Base-by-base conservation (phyloP, 2,888 invertebrate genomes). In the Euclidia mi region DNA sequence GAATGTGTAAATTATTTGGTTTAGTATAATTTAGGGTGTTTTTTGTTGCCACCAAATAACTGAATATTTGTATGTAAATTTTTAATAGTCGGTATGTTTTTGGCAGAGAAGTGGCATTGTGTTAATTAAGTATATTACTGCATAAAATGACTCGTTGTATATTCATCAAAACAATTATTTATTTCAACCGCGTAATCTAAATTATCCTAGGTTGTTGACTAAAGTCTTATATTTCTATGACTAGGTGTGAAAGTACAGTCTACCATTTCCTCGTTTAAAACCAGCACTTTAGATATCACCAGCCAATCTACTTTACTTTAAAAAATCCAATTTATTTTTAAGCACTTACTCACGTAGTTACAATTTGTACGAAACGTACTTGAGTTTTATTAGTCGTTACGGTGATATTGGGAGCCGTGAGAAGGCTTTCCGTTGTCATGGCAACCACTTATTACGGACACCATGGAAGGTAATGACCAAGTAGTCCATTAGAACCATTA, bases 361-460 rank as follows among this genome's bases (percentile, higher is more conserved):
- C 53, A 59, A 67, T 65, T 70, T 88, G 81, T 81, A 81, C 82
- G 77, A 77, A 81, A 77, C 81, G 82, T 76, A 84, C 87, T 88
- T 82, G 85, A 83, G 71, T 87, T 88, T 90, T 88, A 90, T 89
- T 80, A 86, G 81, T 83, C 84, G 84, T 88, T 89, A 85, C 79
- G 74, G 78, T 86, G 84, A 87, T 87, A 89, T 88, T 87, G 84
- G 84, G 79, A 76, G 72, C 67, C 62, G 75, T 77, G 73, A 71
- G 73, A 77, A 74, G 59, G 80, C 58, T 73, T 61, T 67, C 51
- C 66, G 84, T 82, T 72, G 69, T 75, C 71, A 79, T 81, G 62
- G 71, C 53, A 78, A 82, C 77, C 61, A 43, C 41, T 64, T 66
- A 65, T 66, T 77, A 70, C 38, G 55, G 45, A 41, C 59, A 56